phyloP scores from a whole-genome alignment of 2,797 vertebrate species.

The Eulemur mongoz region DNA sequence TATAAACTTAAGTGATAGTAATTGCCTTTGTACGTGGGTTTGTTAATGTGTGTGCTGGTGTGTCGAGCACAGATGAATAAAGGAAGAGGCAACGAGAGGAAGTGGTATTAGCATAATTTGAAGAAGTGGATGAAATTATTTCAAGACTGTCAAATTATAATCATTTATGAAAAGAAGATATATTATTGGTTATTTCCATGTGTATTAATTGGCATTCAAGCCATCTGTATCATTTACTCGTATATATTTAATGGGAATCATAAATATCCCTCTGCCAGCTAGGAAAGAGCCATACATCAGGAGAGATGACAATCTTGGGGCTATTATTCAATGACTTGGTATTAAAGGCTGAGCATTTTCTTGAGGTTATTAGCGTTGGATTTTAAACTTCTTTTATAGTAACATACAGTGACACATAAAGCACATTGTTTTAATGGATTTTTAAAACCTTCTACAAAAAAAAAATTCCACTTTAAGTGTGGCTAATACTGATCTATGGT shows the following conservation, averaged over 20 bases:
- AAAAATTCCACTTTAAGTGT: not conserved
- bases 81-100: not conserved
- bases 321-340: conserved; percentile 35
- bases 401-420: conserved; percentile 4
- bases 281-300: conserved; percentile 55
- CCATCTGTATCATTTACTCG: conserved; percentile 67
- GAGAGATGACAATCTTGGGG: conserved; percentile 56
- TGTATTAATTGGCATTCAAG: conserved; percentile 74
- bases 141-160: conserved; percentile 61
- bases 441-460: conserved; percentile 13
- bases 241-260: conserved; percentile 49
- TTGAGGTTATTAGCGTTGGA: conserved; percentile 51
- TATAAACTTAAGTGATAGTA: conserved; percentile 32
- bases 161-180: conserved; percentile 68
- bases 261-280: conserved; percentile 58
- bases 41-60: not conserved
- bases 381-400: conserved; percentile 53
- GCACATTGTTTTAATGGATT: conserved; percentile 42
- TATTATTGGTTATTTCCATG: conserved; percentile 68
- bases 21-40: conserved; percentile 22
- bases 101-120: conserved; percentile 44
- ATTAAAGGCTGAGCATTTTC: conserved; percentile 58
- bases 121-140: conserved; percentile 56
- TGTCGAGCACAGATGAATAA: conserved; percentile 30
- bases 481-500: not conserved